These are phyloP conservation scores for Macroramphosus scolopax DNA, from an alignment of 2,797 vertebrate species.

Conservation along the genomic window DNA sequence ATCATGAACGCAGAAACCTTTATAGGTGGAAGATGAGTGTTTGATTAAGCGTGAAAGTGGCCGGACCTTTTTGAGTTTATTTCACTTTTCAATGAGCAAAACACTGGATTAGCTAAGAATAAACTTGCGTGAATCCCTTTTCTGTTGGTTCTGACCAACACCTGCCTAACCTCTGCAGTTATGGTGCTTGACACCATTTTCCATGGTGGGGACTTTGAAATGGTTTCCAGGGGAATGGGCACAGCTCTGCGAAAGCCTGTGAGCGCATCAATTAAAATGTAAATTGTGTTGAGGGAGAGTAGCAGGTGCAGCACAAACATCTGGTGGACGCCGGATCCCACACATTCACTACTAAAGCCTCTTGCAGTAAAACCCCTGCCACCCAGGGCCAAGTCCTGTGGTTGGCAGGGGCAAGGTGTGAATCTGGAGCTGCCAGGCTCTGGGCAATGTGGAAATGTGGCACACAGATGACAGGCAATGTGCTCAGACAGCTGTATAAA, in stretches of 20 bases:
- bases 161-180: conserved; percentile 46
- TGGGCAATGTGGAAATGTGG: conserved; percentile 59
- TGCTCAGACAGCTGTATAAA: conserved; percentile 68
- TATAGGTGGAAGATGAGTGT: too few species aligned
- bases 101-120: too few species aligned
- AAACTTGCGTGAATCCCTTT: too few species aligned
- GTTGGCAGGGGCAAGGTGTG: conserved; percentile 58
- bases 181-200: conserved; percentile 34
- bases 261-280: conserved; percentile 70
- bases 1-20: too few species aligned
- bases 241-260: conserved; percentile 38
- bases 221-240: conserved; percentile 44
- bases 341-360: conserved; percentile 54
- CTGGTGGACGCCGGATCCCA: conserved; percentile 61
- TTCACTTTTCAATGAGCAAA: too few species aligned
- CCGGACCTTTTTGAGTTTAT: too few species aligned
- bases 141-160: conserved; percentile 42
- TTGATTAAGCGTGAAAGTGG: too few species aligned
- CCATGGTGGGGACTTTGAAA: conserved; percentile 50
- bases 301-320: conserved; percentile 69
- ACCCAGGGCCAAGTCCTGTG: conserved; percentile 53
- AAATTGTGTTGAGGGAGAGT: conserved; percentile 59
- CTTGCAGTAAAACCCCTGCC: conserved; percentile 48
- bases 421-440: conserved; percentile 53
- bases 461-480: conserved; percentile 64